Base-by-base conservation (phyloP, 2,888 invertebrate genomes). In the Tanypteryx hageni region DNA sequence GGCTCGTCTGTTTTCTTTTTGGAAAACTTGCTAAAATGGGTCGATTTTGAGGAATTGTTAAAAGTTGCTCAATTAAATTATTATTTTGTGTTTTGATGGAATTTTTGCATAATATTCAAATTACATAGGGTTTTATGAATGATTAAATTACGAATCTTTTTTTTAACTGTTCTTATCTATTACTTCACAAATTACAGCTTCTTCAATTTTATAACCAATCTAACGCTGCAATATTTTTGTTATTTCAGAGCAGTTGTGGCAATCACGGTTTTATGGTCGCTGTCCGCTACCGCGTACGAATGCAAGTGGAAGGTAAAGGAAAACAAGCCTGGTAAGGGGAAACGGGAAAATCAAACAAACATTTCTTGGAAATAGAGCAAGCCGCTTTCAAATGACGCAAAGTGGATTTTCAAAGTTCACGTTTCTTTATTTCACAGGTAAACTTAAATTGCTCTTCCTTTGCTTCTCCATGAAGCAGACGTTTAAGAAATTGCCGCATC, bases 381-480 rank as follows among this genome's bases (percentile, higher is more conserved):
- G 10, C 16, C 68, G 22, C 18, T 11, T n/a, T 68, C 4, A 68
- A 9, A 0, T 18, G 0, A 68, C 16, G 18, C 7, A 11, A n/a
- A n/a, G 3, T 27, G 3, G 22, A 10, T 11, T 27, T 76, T n/a
- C n/a, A n/a, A 2, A 11, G 13, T 76, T 76, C 13, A 76, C 27
- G 22, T 11, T 18, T 13, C n/a, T 44, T 8, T 18, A 76, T 59
- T 9, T 0, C 16, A 14, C 92, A 92, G 89, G 64, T 22, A 5
- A n/a, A 31, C 27, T 64, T n/a, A 89, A 64, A 58, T 27, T 64
- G 10, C 95, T 96, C 94, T 94, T 96, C 0, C 94, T 96, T 56
- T 96, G 96, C 22, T 97, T 97, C 95, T 97, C 97, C 0, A 94
- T 97, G 93, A 95, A 95, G 93, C 96, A 96, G 94, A 97, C 97